Evolutionary conservation across 1,140 invertebrate genomes (phyloP), one percentile per base, ranked within the genome.

Genomic region (Hypsibius dujardini): DNA sequence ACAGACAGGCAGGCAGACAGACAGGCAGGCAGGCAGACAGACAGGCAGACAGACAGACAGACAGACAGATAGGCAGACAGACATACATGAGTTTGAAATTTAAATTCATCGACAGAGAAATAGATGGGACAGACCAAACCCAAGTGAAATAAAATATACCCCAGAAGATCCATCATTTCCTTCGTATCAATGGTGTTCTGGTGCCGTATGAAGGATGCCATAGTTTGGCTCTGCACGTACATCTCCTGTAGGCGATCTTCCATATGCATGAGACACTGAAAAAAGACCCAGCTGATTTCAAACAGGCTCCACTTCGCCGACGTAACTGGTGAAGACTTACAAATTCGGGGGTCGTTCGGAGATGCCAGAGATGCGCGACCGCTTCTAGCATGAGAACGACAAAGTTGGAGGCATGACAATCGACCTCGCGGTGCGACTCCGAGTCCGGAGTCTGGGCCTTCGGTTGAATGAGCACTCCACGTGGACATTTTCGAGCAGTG

Each of bases 241-340:
- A 94, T 85, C 80, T 92, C 90, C 74, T 87, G 84, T 42, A 94
- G 78, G 76, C 88, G 86, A 71, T 88, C 86, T 80, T 94, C 91
- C 47, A 93, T 77, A 78, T 88, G 88, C 72, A 85, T 84, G 69
- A 92, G 78, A 76, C 90, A 92, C 89, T 93, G 79, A 45, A 86
- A 85, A 46, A 74, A 72, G 73, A 28, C 28, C 28, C 28, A 28
- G 28, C 28, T 28, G 28, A 28, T 28, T 28, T 28, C 28, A 28
- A 28, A 28, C 28, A 28, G 28, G 28, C 46, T 74, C 28, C n/a
- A 12, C 42, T 12, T 47, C 47, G n/a, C 42, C 69, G 46, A 69
- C 1, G 47, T 7, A 42, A 47, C 72, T 70, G 28, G 67, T 40
- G 28, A 28, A 28, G 28, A 70, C 83, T 85, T 82, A 88, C 86